These are phyloP conservation scores for Potamarius usumacintae DNA, from an alignment of 2,113 vertebrate species.

Conservation along the genomic window DNA sequence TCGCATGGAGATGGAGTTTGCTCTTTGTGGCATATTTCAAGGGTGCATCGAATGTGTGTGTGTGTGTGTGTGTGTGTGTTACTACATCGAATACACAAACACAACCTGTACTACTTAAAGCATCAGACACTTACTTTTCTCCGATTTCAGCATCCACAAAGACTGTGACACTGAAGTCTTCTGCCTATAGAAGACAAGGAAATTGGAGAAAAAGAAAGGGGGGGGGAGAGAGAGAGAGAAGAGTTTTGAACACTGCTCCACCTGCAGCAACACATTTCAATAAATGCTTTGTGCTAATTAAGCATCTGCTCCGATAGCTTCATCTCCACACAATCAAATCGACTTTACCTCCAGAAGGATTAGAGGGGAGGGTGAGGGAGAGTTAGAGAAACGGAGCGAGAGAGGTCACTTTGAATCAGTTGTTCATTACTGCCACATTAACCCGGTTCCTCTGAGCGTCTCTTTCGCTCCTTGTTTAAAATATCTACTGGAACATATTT, in stretches of 20 bases:
- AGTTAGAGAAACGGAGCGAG: slow-evolving; percentile 34
- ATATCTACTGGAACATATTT: slow-evolving; percentile 63
- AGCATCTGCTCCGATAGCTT: slow-evolving; percentile 42
- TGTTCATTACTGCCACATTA: slow-evolving; percentile 64
- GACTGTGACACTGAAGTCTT: slow-evolving; percentile 64
- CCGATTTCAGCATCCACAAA: slow-evolving; percentile 63
- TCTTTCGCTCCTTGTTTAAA: slow-evolving; percentile 52
- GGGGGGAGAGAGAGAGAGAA: background rate
- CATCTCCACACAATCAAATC: slow-evolving; percentile 49
- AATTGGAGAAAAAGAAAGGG: slow-evolving; percentile 12
- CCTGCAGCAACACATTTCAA: slow-evolving; percentile 35
- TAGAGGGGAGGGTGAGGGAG: slow-evolving; percentile 1
- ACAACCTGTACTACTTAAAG: background rate
- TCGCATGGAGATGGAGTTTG: background rate
- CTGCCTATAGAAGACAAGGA: slow-evolving; percentile 56
- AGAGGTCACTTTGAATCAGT: slow-evolving; percentile 66
- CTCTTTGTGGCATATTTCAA: background rate
- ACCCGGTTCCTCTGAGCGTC: slow-evolving; percentile 52
- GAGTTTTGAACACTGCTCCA: slow-evolving; percentile 25
- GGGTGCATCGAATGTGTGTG: no score
- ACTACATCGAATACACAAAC: background rate
- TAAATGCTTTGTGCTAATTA: slow-evolving; percentile 51
- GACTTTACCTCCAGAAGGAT: slow-evolving; percentile 16
- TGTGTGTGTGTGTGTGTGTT: background rate
- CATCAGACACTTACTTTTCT: slow-evolving; percentile 66